A percentile compares a stretch with the other conserved stretches of the same genome.
Evolutionary conservation across 2,888 invertebrate genomes (phyloP).

Genomic region (Hemithea aestivaria): DNA sequence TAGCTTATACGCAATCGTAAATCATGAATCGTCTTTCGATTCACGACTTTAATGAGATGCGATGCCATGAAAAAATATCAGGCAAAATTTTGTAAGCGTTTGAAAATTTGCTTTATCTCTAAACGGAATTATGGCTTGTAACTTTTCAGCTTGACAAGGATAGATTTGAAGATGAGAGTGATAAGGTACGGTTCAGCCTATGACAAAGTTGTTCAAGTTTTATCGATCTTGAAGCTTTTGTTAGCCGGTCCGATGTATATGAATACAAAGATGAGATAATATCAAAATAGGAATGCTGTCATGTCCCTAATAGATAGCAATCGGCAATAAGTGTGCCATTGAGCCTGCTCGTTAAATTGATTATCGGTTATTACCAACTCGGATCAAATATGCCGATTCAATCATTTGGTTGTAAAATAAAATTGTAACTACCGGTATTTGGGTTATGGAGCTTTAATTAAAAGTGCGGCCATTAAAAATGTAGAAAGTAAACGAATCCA

Average conservation of each 20-base stretch:
- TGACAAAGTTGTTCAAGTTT: neutral
- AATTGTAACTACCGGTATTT: neutral
- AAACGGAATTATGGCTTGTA: no score
- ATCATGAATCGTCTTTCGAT: no score
- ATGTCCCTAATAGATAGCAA: constrained; percentile 12
- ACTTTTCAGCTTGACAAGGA: neutral
- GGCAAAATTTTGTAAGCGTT: no score
- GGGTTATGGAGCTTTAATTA: constrained; percentile 9
- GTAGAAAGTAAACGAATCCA: no score
- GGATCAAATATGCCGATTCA: constrained; percentile 12
- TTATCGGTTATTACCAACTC: constrained; percentile 16
- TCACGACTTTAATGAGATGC: no score
- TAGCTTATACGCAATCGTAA: no score
- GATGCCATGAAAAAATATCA: no score
- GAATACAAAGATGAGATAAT: constrained; percentile 9
- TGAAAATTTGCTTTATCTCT: no score
- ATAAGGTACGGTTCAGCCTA: no score
- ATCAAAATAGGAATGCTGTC: constrained; percentile 15
- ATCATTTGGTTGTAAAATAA: constrained; percentile 5
- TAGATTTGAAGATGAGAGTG: no score
- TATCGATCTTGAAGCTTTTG: constrained; percentile 2
- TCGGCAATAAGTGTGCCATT: constrained; percentile 15
- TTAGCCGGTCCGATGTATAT: neutral
- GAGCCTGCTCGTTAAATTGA: constrained; percentile 14
- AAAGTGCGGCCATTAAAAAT: neutral